A percentile compares a stretch with the other conserved stretches of the same genome.
These are phyloP conservation scores for Anthonomus grandis DNA, from an alignment of 1,140 invertebrate species.

Conservation along the genomic window DNA sequence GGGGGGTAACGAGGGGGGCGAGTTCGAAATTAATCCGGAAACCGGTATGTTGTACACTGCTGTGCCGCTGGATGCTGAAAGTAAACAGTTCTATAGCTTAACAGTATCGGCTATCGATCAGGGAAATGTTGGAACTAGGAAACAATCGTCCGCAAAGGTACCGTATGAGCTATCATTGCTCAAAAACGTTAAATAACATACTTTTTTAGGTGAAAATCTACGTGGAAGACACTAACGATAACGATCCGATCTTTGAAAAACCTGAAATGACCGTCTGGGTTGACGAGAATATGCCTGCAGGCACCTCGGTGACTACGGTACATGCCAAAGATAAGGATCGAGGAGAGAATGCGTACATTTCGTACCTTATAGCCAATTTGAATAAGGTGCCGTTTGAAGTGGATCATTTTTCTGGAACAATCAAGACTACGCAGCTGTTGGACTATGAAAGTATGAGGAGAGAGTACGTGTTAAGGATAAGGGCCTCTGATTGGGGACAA, in stretches of 20 bases:
- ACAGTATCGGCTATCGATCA: conserved; percentile 89
- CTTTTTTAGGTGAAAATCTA: conserved; percentile 59
- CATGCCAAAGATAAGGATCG: conserved; percentile 84
- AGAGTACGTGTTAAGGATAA: conserved; percentile 75
- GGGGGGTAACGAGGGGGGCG: conserved; percentile 84
- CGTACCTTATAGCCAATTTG: conserved; percentile 88
- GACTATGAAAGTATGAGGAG: conserved; percentile 90
- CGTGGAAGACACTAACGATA: conserved; percentile 88
- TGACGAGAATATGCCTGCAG: conserved; percentile 85
- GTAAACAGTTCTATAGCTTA: conserved; percentile 81
- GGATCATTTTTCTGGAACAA: conserved; percentile 88
- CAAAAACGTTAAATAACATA: not conserved
- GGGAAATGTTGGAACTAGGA: conserved; percentile 76
- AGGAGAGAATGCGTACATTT: conserved; percentile 92
- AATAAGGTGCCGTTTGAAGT: conserved; percentile 91
- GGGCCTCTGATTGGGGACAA: conserved; percentile 92
- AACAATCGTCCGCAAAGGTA: conserved; percentile 86
- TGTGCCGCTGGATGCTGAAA: conserved; percentile 82
- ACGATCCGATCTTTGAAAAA: conserved; percentile 82
- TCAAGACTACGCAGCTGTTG: conserved; percentile 75
- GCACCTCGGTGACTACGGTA: conserved; percentile 77
- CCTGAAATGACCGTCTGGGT: conserved; percentile 63
- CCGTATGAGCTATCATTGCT: not conserved
- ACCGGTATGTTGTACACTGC: conserved; percentile 88
- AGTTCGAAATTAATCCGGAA: conserved; percentile 82